Evolutionary conservation across 2,113 vertebrate species (phyloP).

Genomic region (Sceloporus tristichus): DNA sequence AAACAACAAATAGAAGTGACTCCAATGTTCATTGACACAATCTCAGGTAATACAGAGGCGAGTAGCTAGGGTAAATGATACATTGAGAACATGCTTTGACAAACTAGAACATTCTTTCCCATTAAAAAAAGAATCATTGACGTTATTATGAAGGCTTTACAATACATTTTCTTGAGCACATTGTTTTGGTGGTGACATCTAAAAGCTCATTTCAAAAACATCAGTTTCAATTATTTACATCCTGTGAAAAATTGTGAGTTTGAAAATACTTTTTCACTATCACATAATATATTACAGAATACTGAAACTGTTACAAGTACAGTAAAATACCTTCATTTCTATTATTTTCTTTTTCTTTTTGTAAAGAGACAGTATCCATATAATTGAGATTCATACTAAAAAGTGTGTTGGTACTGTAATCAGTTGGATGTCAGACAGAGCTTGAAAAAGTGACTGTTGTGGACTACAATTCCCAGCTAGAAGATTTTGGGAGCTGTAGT

Average conservation of each 20-base stretch:
- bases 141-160: slow-evolving; percentile 60
- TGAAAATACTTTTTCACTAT: slow-evolving; percentile 88
- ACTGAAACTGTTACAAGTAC: slow-evolving; percentile 83
- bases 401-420: slow-evolving; percentile 64
- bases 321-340: slow-evolving; percentile 83
- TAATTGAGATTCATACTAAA: slow-evolving; percentile 66
- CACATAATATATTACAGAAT: slow-evolving; percentile 88
- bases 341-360: slow-evolving; percentile 66
- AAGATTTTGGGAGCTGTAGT: too few relatives aligned
- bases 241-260: slow-evolving; percentile 85
- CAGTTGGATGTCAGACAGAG: slow-evolving; percentile 51
- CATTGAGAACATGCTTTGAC: slow-evolving; percentile 49
- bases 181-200: slow-evolving; percentile 75
- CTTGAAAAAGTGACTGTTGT: too few relatives aligned
- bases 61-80: slow-evolving; percentile 51
- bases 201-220: slow-evolving; percentile 80
- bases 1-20: slow-evolving; percentile 48
- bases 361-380: slow-evolving; percentile 83
- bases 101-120: slow-evolving; percentile 56
- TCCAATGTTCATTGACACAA: slow-evolving; percentile 39
- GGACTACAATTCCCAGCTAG: too few relatives aligned
- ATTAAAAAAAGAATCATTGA: slow-evolving; percentile 11
- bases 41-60: slow-evolving; percentile 61
- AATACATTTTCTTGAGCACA: slow-evolving; percentile 67
- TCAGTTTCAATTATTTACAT: slow-evolving; percentile 86